phyloP scores from a whole-genome alignment of 2,113 vertebrate genomes.

The Percopsis transmontana region DNA sequence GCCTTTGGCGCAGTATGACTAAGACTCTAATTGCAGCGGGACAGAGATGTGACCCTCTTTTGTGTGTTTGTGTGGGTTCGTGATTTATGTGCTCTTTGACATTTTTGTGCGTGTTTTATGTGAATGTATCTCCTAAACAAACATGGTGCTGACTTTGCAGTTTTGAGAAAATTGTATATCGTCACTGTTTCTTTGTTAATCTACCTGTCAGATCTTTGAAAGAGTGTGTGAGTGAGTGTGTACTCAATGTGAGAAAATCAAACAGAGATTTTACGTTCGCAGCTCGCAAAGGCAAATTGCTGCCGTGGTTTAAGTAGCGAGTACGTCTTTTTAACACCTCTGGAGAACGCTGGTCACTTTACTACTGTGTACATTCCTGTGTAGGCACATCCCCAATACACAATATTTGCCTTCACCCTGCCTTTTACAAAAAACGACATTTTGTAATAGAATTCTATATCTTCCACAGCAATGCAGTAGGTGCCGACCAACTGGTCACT shows the following conservation, averaged over 20 bases:
- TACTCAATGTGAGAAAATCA: slow-evolving; percentile 13
- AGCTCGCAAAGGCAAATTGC: slow-evolving; percentile 18
- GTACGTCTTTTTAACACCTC: too few relatives aligned
- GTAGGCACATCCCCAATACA: too few relatives aligned
- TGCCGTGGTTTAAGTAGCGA: slow-evolving; percentile 22
- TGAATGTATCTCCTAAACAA: slow-evolving; percentile 35
- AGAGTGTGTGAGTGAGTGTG: slow-evolving; percentile 15
- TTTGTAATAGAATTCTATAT: too few relatives aligned
- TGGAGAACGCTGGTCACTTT: not conserved
- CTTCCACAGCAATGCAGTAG: too few relatives aligned
- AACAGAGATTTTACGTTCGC: slow-evolving; percentile 2
- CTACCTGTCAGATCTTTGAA: slow-evolving; percentile 25
- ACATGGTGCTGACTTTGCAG: slow-evolving; percentile 26
- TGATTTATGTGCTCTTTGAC: slow-evolving; percentile 24
- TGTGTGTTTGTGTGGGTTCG: slow-evolving; percentile 34
- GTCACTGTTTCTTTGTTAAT: slow-evolving; percentile 19
- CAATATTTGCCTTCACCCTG: too few relatives aligned
- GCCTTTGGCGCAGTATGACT: slow-evolving; percentile 62
- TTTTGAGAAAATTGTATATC: slow-evolving; percentile 19
- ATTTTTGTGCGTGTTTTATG: slow-evolving; percentile 18
- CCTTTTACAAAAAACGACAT: too few relatives aligned
- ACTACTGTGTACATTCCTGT: slow-evolving; percentile 8
- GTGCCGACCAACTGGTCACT: too few relatives aligned
- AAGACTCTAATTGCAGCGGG: slow-evolving; percentile 64
- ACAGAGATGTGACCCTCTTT: slow-evolving; percentile 52